Base-by-base conservation (phyloP, 2,113 vertebrate genomes). In the Lophochroa leadbeateri region DNA sequence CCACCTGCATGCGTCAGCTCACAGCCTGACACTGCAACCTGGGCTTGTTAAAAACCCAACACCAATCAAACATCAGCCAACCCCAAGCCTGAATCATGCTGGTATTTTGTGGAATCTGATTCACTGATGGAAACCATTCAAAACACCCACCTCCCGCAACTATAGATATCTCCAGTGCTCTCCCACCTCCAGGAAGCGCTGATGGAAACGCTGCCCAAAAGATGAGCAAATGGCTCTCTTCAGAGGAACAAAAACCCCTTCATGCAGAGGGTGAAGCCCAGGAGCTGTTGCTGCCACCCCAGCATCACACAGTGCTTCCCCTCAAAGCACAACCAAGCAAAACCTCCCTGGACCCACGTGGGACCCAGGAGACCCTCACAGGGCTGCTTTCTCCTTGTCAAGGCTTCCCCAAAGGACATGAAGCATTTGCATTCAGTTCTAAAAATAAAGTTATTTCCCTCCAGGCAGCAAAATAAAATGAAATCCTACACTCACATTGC, bases 71-170 rank as follows among this genome's bases (percentile, higher is more conserved):
- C 9, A 20, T 6, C 39, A 7, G 21, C 39, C 2, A 5, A 77
- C 9, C 17, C 35, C 60, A 91, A 47, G 41, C 53, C 72, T 55
- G 74, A 85, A 86, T 65, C 27, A 31, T 41, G 83, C 61, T 47
- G 72, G 64, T 88, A 70, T 84, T 92, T 79, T 76, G 53, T 65
- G 87, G 89, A 74, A 91, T 86, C 90, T 96, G 92, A 94, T 94
- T 95, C 94, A 96, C 85, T 60, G 87, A 92, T 94, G 96, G 94
- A 96, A 96, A 92, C 82, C 72, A 91, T 92, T 88, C 92, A 86
- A 88, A 91, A 90, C 96, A 85, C 88, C 97, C 95, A 86, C 95
- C 43, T 80, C 88, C 81, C 0, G 11, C 74, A 25, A 77, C 82
- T 94, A 94, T 88, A 93, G 65, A 87, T 89, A 95, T 89, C 90